These are phyloP conservation scores for Atrina japonica DNA, from an alignment of 2,888 invertebrate genomes.

Conservation along the genomic window DNA sequence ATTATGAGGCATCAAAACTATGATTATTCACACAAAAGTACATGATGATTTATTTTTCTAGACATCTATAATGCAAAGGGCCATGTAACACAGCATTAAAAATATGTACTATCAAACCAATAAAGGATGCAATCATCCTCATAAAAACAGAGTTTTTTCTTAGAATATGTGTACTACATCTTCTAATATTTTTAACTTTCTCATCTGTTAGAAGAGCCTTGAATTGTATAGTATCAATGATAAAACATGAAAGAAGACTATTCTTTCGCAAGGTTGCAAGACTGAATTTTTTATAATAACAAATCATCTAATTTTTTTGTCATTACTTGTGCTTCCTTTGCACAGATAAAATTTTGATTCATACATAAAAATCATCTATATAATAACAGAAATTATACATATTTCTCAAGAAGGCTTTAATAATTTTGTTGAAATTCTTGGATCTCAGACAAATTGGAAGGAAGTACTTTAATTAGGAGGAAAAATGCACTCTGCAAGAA, in stretches of 20 bases:
- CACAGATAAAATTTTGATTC: no score
- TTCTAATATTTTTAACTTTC: slow-evolving; percentile 40
- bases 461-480: no score
- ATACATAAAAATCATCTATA: no score
- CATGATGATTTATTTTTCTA: slow-evolving; percentile 13
- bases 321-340: no score
- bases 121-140: slow-evolving; percentile 37
- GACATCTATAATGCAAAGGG: slow-evolving; percentile 16
- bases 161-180: slow-evolving; percentile 23
- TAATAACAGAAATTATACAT: no score
- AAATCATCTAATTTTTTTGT: no score
- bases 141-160: slow-evolving; percentile 5
- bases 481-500: no score
- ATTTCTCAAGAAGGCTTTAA: no score
- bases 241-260: slow-evolving; percentile 45
- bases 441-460: no score
- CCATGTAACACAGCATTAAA: slow-evolving; percentile 10
- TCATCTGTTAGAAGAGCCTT: slow-evolving; percentile 45
- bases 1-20: slow-evolving; percentile 7
- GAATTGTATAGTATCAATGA: slow-evolving; percentile 46
- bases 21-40: not conserved
- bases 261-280: no score
- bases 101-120: slow-evolving; percentile 27
- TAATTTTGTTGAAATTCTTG: no score
- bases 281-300: no score